Conservation (phyloP, 2,797 vertebrate genomes). For the Falco biarmicus region DNA sequence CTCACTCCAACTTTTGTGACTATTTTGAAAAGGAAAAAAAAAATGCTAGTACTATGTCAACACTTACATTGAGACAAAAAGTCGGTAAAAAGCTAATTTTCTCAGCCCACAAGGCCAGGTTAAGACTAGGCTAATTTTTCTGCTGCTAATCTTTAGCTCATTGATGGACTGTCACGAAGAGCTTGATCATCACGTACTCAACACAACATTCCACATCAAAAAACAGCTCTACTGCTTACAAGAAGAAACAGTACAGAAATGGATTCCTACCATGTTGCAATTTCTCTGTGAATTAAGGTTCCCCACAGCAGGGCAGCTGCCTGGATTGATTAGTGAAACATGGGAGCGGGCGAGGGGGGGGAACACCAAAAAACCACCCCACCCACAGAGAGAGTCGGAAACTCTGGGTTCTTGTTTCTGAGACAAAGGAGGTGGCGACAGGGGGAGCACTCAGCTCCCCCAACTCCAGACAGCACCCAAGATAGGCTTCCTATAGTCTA, state of each 20-base stretch:
- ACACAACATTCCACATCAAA: background rate
- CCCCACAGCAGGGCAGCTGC: background rate
- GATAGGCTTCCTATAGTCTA: background rate
- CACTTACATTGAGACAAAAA: background rate
- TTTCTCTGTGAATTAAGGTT: background rate
- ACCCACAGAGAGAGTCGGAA: background rate
- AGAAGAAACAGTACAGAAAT: background rate
- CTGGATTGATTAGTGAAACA: background rate
- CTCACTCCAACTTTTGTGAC: slow-evolving; percentile 56
- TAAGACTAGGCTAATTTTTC: background rate
- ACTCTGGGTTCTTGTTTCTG: background rate
- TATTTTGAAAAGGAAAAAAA: slow-evolving; percentile 36
- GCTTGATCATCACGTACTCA: background rate
- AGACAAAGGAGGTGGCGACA: background rate
- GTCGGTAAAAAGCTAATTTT: slow-evolving; percentile 17
- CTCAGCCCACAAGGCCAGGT: background rate
- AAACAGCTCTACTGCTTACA: background rate
- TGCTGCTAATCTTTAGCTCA: background rate
- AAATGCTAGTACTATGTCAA: background rate
- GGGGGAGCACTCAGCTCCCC: background rate
- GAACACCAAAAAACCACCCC: background rate
- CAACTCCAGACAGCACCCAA: background rate
- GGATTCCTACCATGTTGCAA: background rate
- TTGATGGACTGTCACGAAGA: background rate
- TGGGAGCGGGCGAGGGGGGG: no score